A percentile compares a stretch with the other conserved stretches of the same genome.
phyloP scores from a whole-genome alignment of 2,797 vertebrate genomes.

The Galago senegalensis region DNA sequence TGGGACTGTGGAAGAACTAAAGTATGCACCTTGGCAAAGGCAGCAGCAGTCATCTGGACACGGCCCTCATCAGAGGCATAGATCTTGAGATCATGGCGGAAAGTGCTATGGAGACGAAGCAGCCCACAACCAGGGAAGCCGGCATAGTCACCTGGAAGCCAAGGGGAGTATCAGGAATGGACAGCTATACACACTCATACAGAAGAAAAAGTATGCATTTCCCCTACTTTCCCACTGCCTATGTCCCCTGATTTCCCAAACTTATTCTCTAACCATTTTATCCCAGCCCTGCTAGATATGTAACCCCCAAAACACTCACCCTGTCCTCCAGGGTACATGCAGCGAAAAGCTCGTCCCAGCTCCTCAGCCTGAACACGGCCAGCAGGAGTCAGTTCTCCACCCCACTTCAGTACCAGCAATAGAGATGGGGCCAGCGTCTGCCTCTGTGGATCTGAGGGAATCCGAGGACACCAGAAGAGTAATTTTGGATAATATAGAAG shows the following conservation, averaged over 20 bases:
- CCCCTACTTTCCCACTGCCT: neutral
- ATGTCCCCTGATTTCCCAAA: neutral
- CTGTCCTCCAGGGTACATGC: slow-evolving; percentile 99
- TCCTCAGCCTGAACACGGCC: slow-evolving; percentile 98
- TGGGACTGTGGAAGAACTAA: neutral
- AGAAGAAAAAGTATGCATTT: slow-evolving; percentile 16
- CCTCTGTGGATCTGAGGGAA: slow-evolving; percentile 91
- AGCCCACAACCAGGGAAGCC: slow-evolving; percentile 98
- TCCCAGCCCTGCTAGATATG: neutral
- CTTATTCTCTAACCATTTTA: slow-evolving; percentile 24
- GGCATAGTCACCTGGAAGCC: slow-evolving; percentile 95
- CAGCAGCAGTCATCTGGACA: slow-evolving; percentile 99
- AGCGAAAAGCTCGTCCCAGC: slow-evolving; percentile 97
- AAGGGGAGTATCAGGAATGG: neutral
- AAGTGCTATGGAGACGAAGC: slow-evolving; percentile 98
- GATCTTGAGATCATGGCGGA: slow-evolving; percentile 99
- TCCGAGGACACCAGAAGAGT: neutral
- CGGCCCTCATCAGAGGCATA: slow-evolving; percentile 98
- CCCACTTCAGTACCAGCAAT: slow-evolving; percentile 97
- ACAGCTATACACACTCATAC: neutral
- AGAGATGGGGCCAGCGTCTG: slow-evolving; percentile 92
- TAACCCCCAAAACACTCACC: slow-evolving; percentile 88
- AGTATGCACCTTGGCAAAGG: slow-evolving; percentile 96
- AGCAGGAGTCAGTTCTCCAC: slow-evolving; percentile 96
- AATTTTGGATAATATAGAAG: neutral